phyloP scores from a whole-genome alignment of 2,797 vertebrate species.

The Lagodon rhomboides region DNA sequence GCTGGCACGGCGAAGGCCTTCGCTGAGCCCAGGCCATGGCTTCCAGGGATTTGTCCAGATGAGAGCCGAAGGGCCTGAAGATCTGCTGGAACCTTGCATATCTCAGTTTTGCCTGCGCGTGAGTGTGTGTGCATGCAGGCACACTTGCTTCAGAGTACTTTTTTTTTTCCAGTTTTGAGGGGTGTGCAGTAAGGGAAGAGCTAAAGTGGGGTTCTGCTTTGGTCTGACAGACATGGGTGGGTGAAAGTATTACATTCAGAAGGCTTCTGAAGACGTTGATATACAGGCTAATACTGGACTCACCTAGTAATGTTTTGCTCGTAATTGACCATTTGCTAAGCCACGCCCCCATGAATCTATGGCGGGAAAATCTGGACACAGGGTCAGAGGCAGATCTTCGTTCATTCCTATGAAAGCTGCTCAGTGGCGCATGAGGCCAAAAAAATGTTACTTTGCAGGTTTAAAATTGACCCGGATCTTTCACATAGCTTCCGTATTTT shows the following conservation, averaged over 20 bases:
- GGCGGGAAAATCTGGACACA: no score
- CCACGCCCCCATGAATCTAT: no score
- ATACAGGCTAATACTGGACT: neutral
- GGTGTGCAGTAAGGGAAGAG: constrained; percentile 11
- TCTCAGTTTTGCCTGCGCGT: constrained; percentile 23
- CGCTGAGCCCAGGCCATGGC: constrained; percentile 28
- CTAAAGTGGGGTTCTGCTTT: constrained; percentile 20
- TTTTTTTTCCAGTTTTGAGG: constrained; percentile 36
- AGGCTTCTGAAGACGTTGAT: constrained; percentile 9
- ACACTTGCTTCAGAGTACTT: constrained; percentile 35
- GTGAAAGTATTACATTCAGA: constrained; percentile 23
- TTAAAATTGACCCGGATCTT: no score
- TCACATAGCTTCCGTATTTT: no score
- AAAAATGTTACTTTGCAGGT: no score
- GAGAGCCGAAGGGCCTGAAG: constrained; percentile 56
- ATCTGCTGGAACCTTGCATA: constrained; percentile 46
- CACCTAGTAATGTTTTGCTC: neutral
- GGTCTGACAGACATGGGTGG: constrained; percentile 15
- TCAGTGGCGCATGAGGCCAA: no score
- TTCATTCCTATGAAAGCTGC: no score
- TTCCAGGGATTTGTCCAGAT: constrained; percentile 71
- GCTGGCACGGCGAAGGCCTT: constrained; percentile 44
- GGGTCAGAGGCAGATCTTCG: no score
- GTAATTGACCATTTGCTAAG: neutral
- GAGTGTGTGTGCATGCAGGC: constrained; percentile 38